Conservation (phyloP, 1,140 invertebrate species). For the Cydia amplana region DNA sequence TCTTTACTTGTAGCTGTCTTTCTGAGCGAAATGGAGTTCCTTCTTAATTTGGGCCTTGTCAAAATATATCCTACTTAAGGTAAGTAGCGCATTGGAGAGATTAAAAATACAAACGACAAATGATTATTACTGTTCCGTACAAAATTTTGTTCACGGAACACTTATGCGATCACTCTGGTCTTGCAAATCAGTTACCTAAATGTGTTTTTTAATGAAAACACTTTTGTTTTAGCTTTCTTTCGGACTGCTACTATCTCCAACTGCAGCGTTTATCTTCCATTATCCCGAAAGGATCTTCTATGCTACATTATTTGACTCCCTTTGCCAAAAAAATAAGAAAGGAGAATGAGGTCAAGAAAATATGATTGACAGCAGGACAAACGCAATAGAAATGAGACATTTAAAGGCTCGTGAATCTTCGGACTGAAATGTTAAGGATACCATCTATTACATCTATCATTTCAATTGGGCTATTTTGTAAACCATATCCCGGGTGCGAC, state of each 20-base stretch:
- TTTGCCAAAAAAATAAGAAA: neutral
- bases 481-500: neutral
- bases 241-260: neutral
- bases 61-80: slow-evolving; percentile 18
- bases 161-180: too few species aligned
- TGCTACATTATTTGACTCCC: neutral
- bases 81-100: neutral
- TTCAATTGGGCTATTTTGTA: neutral
- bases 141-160: too few species aligned
- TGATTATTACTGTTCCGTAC: too few species aligned
- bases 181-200: too few species aligned
- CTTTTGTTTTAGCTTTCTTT: slow-evolving; percentile 17
- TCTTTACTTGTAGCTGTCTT: neutral
- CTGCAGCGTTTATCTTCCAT: neutral
- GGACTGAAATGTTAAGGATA: neutral
- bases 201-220: neutral
- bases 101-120: too few species aligned
- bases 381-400: neutral
- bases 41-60: slow-evolving; percentile 12
- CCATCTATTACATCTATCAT: neutral
- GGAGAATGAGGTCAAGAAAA: neutral
- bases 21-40: slow-evolving; percentile 11
- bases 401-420: slow-evolving; percentile 18
- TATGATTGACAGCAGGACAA: neutral
- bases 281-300: slow-evolving; percentile 6